These are phyloP conservation scores for Aplocera efformata DNA, from an alignment of 2,888 invertebrate species.

Conservation along the genomic window DNA sequence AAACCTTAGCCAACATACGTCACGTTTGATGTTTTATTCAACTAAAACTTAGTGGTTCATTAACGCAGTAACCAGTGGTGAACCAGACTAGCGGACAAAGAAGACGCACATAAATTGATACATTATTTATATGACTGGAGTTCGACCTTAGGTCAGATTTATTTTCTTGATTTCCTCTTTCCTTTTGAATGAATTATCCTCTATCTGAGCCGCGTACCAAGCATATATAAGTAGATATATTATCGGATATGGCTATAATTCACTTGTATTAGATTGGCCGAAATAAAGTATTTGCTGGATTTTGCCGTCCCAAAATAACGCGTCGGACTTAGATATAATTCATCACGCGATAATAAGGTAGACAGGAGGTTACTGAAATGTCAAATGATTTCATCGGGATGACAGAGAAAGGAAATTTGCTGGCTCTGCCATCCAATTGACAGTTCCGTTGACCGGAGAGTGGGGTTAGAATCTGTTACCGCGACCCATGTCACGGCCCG, in stretches of 20 bases:
- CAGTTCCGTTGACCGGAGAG: slow-evolving; percentile 60
- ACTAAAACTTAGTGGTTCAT: slow-evolving; percentile 2
- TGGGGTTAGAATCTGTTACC: slow-evolving; percentile 55
- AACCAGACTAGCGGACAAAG: not conserved
- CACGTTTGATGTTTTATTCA: not conserved
- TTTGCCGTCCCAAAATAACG: slow-evolving; percentile 20
- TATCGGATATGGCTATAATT: slow-evolving; percentile 20
- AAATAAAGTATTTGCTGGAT: slow-evolving; percentile 23
- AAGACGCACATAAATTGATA: slow-evolving; percentile 2
- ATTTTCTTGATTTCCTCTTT: slow-evolving; percentile 24
- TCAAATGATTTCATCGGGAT: slow-evolving; percentile 54
- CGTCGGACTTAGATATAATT: slow-evolving; percentile 37
- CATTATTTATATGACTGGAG: slow-evolving; percentile 17
- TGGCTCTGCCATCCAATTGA: slow-evolving; percentile 66
- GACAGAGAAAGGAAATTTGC: slow-evolving; percentile 53
- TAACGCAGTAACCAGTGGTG: not conserved
- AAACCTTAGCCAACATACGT: not conserved
- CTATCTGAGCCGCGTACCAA: slow-evolving; percentile 9
- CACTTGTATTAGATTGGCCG: slow-evolving; percentile 22
- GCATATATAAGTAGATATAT: slow-evolving; percentile 17
- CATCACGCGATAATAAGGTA: slow-evolving; percentile 43
- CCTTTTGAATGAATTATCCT: slow-evolving; percentile 20
- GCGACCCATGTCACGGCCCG: slow-evolving; percentile 64
- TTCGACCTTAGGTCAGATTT: slow-evolving; percentile 20
- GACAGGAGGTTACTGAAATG: slow-evolving; percentile 40